Evolutionary conservation across 2,888 invertebrate genomes (phyloP).

Genomic region (Tachina lurida): DNA sequence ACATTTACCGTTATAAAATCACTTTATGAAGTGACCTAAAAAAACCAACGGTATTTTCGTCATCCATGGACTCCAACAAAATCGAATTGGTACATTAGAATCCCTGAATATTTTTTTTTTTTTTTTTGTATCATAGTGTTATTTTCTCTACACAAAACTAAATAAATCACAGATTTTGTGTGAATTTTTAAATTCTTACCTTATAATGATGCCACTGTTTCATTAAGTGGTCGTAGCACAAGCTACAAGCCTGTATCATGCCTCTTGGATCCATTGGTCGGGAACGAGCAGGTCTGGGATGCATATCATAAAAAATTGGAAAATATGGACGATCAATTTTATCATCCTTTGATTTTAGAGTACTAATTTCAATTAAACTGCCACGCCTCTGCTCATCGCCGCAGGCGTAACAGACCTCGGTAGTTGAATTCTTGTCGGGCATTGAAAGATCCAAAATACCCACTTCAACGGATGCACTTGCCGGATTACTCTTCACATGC

Average conservation of each 20-base stretch:
- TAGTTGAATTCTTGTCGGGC: slow-evolving; percentile 95
- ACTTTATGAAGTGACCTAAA: too few species aligned
- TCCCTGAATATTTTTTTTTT: too few species aligned
- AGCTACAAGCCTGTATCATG: slow-evolving; percentile 90
- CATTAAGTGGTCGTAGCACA: slow-evolving; percentile 92
- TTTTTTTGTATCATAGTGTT: too few species aligned
- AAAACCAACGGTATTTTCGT: too few species aligned
- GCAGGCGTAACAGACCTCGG: slow-evolving; percentile 95
- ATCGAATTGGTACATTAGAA: too few species aligned
- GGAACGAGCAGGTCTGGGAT: slow-evolving; percentile 92
- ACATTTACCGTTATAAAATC: too few species aligned
- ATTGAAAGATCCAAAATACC: slow-evolving; percentile 94
- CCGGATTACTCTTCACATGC: slow-evolving; percentile 71
- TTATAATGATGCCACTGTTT: slow-evolving; percentile 94
- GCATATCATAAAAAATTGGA: slow-evolving; percentile 89
- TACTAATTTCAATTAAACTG: slow-evolving; percentile 88
- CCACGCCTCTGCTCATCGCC: slow-evolving; percentile 94
- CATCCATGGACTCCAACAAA: too few species aligned
- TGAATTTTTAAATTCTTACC: slow-evolving; percentile 81
- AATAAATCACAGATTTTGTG: background rate
- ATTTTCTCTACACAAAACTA: too few species aligned
- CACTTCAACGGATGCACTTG: slow-evolving; percentile 86
- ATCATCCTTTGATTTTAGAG: slow-evolving; percentile 84
- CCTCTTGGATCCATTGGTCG: slow-evolving; percentile 92
- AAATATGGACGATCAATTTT: slow-evolving; percentile 86